These are phyloP conservation scores for Martes martes DNA, from an alignment of 2,113 vertebrate genomes.

Conservation along the genomic window DNA sequence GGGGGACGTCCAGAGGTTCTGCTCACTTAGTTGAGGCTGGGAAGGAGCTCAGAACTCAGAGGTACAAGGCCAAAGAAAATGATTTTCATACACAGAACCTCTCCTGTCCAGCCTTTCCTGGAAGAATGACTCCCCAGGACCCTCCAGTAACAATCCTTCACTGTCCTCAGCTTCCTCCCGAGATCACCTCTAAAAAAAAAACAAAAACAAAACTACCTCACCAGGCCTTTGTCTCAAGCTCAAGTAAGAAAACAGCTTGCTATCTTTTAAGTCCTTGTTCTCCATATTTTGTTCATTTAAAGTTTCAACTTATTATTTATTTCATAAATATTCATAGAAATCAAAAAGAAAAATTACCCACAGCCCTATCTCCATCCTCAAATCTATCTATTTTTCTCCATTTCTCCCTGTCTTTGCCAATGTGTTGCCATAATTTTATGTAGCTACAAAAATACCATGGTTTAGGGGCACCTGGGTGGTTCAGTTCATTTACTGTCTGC, in stretches of 20 bases:
- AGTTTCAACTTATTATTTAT: not conserved
- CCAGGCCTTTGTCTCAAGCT: not conserved
- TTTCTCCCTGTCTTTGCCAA: not conserved
- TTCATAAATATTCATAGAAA: conserved; percentile 2
- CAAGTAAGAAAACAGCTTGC: not conserved
- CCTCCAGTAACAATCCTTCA: not conserved
- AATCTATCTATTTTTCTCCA: not conserved
- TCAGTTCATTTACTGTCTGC: not conserved
- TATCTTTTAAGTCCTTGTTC: not conserved
- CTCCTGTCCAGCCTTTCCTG: not conserved
- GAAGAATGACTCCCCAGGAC: not conserved
- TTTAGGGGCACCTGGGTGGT: not conserved
- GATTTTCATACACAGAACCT: not conserved
- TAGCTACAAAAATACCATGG: not conserved
- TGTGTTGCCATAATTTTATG: not conserved
- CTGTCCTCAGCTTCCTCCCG: not conserved
- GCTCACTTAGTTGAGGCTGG: not conserved
- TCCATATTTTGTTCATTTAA: not conserved
- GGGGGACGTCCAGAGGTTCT: not conserved
- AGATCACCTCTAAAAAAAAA: not conserved
- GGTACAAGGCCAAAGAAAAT: not conserved
- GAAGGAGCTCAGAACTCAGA: not conserved
- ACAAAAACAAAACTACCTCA: not conserved
- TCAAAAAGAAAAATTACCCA: not conserved
- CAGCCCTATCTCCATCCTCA: not conserved